A percentile compares a stretch with the other conserved stretches of the same genome.
Evolutionary conservation across 2,888 invertebrate genomes (phyloP).

Genomic region (Harpalus rubripes): DNA sequence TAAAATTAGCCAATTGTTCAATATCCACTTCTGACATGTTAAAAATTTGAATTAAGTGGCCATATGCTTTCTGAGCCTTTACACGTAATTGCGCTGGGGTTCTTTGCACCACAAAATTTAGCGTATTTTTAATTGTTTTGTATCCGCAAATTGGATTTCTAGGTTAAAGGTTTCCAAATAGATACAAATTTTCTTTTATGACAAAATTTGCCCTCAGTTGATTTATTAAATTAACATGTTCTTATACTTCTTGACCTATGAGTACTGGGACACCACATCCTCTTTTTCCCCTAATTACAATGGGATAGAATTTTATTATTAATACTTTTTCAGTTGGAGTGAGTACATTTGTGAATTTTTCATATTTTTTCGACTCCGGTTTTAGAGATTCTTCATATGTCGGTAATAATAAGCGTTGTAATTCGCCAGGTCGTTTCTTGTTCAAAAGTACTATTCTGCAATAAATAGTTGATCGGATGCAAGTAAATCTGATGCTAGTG

Average conservation of each 20-base stretch:
- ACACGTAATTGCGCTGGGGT: constrained; percentile 70
- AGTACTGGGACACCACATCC: constrained; percentile 71
- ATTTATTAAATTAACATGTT: constrained; percentile 68
- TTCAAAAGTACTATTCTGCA: constrained; percentile 67
- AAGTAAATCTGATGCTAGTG: constrained; percentile 64
- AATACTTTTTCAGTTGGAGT: constrained; percentile 44
- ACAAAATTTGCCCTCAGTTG: constrained; percentile 64
- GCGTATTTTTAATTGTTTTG: constrained; percentile 70
- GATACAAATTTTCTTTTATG: constrained; percentile 64
- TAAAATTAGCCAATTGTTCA: constrained; percentile 71
- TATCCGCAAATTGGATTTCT: constrained; percentile 68
- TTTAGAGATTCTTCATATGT: constrained; percentile 9
- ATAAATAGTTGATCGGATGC: constrained; percentile 60
- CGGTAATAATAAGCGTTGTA: constrained; percentile 42
- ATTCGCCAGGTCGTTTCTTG: constrained; percentile 67
- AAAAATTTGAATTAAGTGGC: constrained; percentile 71
- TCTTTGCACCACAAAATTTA: constrained; percentile 69
- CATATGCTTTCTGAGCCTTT: constrained; percentile 71
- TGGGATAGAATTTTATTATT: constrained; percentile 68
- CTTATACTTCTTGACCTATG: constrained; percentile 70
- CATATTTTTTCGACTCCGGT: constrained; percentile 13
- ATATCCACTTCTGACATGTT: constrained; percentile 70
- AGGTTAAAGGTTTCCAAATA: constrained; percentile 66
- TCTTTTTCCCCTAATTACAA: constrained; percentile 70
- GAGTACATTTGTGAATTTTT: constrained; percentile 54